phyloP scores from a whole-genome alignment of 2,113 vertebrate genomes.

The Anarrhichthys ocellatus region DNA sequence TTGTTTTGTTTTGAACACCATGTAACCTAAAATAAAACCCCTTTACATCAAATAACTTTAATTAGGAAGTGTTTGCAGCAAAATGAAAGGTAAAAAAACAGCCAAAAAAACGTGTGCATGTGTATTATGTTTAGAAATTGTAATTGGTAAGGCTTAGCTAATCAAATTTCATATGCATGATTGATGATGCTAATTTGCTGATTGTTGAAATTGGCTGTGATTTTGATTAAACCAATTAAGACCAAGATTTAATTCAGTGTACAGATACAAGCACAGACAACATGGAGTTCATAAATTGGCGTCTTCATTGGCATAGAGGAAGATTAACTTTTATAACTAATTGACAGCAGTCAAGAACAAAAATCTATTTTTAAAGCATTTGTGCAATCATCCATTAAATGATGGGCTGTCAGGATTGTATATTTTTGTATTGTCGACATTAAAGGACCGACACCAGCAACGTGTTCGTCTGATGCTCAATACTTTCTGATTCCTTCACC shows the following conservation, averaged over 20 bases:
- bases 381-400: neutral
- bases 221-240: conserved; percentile 3
- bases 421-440: no score
- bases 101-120: neutral
- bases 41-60: neutral
- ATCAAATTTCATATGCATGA: neutral
- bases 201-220: neutral
- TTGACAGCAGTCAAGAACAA: no score
- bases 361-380: neutral
- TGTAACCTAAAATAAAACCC: conserved; percentile 2
- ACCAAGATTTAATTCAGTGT: neutral
- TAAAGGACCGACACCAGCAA: no score
- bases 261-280: neutral
- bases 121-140: neutral
- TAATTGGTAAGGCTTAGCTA: conserved; percentile 10
- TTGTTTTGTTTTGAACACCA: neutral
- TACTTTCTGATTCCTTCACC: no score
- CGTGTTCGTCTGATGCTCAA: no score
- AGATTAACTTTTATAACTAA: neutral
- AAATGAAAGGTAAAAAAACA: neutral
- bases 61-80: neutral
- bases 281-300: neutral
- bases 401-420: neutral
- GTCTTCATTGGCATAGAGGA: neutral
- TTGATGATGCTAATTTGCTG: neutral